phyloP scores from a whole-genome alignment of 2,888 invertebrate species.

The Hirtodrosophila duncani region DNA sequence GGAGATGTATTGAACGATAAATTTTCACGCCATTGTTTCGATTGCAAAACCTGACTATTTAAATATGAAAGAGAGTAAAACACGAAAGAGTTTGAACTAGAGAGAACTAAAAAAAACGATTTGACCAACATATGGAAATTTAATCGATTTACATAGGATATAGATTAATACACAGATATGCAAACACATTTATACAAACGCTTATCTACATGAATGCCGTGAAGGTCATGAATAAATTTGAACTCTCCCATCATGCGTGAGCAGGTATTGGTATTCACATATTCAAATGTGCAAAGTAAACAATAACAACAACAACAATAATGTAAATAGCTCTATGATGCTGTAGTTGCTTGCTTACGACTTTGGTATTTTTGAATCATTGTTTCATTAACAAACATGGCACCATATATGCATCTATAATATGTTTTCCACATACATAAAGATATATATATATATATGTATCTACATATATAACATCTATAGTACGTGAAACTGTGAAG shows the following conservation, averaged over 20 bases:
- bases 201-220: background rate
- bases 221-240: slow-evolving; percentile 28
- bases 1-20: no score
- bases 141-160: background rate
- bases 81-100: no score
- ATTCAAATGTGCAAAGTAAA: slow-evolving; percentile 37
- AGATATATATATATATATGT: background rate
- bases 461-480: no score
- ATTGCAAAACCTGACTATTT: no score
- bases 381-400: slow-evolving; percentile 33
- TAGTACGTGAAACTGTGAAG: no score
- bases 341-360: slow-evolving; percentile 13
- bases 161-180: background rate
- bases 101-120: no score
- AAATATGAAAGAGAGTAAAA: no score
- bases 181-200: no score
- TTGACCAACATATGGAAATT: background rate
- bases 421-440: background rate
- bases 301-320: slow-evolving; percentile 19
- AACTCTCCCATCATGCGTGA: no score
- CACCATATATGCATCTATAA: slow-evolving; percentile 37
- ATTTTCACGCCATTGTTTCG: no score
- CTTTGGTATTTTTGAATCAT: slow-evolving; percentile 20
- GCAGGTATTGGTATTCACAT: slow-evolving; percentile 3
- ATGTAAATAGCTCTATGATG: no score